Conservation (phyloP, 2,888 invertebrate species). For the Liposcelis brunnea region DNA sequence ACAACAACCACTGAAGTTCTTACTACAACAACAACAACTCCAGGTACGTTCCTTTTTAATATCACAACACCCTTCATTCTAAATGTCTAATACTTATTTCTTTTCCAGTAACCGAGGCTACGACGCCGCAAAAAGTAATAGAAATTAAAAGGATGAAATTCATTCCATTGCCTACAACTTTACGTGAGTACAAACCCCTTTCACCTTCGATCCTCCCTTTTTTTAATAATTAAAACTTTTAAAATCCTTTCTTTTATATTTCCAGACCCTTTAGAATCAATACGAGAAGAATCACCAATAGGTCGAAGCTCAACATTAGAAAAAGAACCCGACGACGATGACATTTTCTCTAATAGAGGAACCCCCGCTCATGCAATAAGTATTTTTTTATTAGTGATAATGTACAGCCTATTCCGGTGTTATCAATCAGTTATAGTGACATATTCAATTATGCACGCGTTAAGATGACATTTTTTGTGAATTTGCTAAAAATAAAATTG, state of each 20-base stretch:
- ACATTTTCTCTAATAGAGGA: background rate
- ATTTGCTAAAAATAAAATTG: too few species aligned
- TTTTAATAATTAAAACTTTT: background rate
- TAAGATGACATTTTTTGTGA: too few species aligned
- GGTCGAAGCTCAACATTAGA: constrained; percentile 2
- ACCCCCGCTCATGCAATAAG: too few species aligned
- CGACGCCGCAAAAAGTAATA: background rate
- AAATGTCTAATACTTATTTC: background rate
- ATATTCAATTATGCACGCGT: too few species aligned
- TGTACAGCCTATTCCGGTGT: too few species aligned
- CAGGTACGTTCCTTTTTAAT: background rate
- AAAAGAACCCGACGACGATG: constrained; percentile 2
- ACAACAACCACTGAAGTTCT: constrained; percentile 23
- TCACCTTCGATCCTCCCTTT: background rate
- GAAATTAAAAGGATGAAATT: constrained; percentile 3
- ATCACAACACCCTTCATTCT: background rate
- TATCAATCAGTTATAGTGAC: too few species aligned
- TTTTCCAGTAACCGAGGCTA: background rate
- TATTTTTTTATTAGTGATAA: too few species aligned
- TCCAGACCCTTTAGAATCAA: constrained; percentile 4
- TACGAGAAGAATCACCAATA: constrained; percentile 2
- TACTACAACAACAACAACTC: constrained; percentile 6
- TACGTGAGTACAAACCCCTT: background rate
- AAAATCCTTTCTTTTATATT: background rate
- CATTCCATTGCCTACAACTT: constrained; percentile 1